Evolutionary conservation across 1,140 invertebrate genomes (phyloP), one percentile per base, ranked within the genome.

Genomic region (Orchestia grillus): DNA sequence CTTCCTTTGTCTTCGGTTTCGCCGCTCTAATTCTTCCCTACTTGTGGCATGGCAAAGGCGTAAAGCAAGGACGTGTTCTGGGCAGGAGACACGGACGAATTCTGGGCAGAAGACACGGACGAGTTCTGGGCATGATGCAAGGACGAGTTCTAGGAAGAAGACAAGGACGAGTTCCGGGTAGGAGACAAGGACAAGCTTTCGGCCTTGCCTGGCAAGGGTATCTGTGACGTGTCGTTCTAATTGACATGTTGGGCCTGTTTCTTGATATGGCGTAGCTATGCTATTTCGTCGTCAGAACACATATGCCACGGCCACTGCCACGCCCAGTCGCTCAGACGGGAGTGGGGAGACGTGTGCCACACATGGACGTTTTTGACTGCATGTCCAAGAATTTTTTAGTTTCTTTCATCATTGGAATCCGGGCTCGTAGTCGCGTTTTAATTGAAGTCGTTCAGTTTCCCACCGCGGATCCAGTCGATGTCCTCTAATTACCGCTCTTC

Each of bases 251-350:
- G 62, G 11, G 6, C 47, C 19, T 36, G 62, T 77, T 77, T 77
- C 62, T 77, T 77, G 62, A 1, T 28, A 77, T 77, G 62, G 11
- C 28, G 11, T 1, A 77, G 11, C 62, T 77, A 77, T 36, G 11
- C 62, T 28, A 77, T 36, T 77, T 77, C 62, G 62, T 77, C 88
- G 0, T 4, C 88, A 42, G 88, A 44, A 42, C 88, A 91, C 44
- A 43, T 11, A 36, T 91, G 88, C 88, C 88, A 91, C 88, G 88
- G 88, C 88, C 88, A 91, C 88, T 91, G 23, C 88, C 88, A 91
- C 28, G 88, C 44, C 88, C 88, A 91, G 88, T 91, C 88, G 41
- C 44, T 44, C 6, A 91, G 88, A 8, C 88, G 41, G 4, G 88
- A 91, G 6, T 6, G 36, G 28, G 44, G 11, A 42, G 41, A 36